Percentiles rank a stretch among this genome's conserved stretches.
Evolutionary conservation across 2,797 vertebrate species (phyloP).

Genomic region (Enteromius treurensis): DNA sequence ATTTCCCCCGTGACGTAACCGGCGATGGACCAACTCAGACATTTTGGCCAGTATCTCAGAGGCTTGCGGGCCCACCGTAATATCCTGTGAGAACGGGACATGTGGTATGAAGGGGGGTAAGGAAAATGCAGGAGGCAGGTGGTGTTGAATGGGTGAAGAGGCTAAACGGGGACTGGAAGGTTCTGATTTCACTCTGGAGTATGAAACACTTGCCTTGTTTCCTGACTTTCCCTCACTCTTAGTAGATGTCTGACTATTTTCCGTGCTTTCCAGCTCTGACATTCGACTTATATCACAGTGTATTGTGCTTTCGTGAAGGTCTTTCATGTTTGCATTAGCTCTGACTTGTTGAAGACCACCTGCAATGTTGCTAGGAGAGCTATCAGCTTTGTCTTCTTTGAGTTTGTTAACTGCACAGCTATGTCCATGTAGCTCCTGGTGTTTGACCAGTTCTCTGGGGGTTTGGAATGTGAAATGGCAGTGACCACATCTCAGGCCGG

Average conservation of each 20-base stretch:
- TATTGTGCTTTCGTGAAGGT: constrained; percentile 75
- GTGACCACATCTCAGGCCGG: constrained; percentile 84
- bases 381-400: constrained; percentile 64
- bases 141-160: constrained; percentile 84
- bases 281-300: constrained; percentile 79
- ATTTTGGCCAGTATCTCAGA: constrained; percentile 90
- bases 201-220: constrained; percentile 81
- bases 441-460: constrained; percentile 83
- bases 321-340: constrained; percentile 75
- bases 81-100: constrained; percentile 86
- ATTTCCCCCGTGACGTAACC: constrained; percentile 82
- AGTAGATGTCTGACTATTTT: constrained; percentile 77
- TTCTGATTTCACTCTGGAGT: constrained; percentile 87
- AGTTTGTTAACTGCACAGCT: constrained; percentile 66
- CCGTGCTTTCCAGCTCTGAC: constrained; percentile 80
- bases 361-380: constrained; percentile 58
- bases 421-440: constrained; percentile 83
- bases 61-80: constrained; percentile 86
- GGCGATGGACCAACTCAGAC: constrained; percentile 87
- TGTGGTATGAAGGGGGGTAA: constrained; percentile 88
- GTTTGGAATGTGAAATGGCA: constrained; percentile 89
- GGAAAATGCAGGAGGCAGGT: constrained; percentile 80
- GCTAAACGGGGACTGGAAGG: constrained; percentile 86
- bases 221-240: constrained; percentile 71
- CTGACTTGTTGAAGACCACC: constrained; percentile 72